Base-by-base conservation (phyloP, 2,113 vertebrate genomes). In the Eudyptes chrysolophus region DNA sequence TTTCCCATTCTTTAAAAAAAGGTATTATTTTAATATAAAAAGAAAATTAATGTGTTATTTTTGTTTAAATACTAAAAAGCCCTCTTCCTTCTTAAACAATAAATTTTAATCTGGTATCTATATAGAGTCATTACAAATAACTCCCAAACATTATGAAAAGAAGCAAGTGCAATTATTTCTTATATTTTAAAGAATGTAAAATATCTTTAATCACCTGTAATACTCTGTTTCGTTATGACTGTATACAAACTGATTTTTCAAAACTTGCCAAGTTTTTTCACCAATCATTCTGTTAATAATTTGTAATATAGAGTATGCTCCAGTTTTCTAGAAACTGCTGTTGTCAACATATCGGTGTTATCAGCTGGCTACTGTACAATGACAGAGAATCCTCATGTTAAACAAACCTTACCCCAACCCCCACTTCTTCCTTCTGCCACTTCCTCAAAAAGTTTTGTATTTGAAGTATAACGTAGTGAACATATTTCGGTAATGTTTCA, bases 1-100 rank as follows among this genome's bases (percentile, higher is more conserved):
- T 98, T 96, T 99, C 99, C 99, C 99, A 99, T 83, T 99, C 99
- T 99, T 97, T 9, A 92, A 94, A 92, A 78, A 84, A 94, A 34
- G 3, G 46, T 18, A 3, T 17, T 88, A 54, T 89, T 82, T 93
- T 87, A 76, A 89, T 38, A 55, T 3, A 54, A 81, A 57, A 48
- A 70, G 5, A 46, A 24, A 77, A 66, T 20, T 7, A 51, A 49
- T 44, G 5, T 29, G 15, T 7, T 54, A 16, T 32, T 92, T 87
- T 66, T 80, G 26, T 60, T 90, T 87, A 71, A 62, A 70, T 25
- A 85, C 21, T 86, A 69, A 58, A 32, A 90, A 49, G 10, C 7
- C 15, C 12, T 79, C 52, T 69, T 79, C 20, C 18, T 71, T 70
- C 40, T 72, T 69, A 30, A 83, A 69, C 7, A 79, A 46, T 44